These are phyloP conservation scores for Lasioglossum baleicum DNA, from an alignment of 1,140 invertebrate species.

Conservation along the genomic window DNA sequence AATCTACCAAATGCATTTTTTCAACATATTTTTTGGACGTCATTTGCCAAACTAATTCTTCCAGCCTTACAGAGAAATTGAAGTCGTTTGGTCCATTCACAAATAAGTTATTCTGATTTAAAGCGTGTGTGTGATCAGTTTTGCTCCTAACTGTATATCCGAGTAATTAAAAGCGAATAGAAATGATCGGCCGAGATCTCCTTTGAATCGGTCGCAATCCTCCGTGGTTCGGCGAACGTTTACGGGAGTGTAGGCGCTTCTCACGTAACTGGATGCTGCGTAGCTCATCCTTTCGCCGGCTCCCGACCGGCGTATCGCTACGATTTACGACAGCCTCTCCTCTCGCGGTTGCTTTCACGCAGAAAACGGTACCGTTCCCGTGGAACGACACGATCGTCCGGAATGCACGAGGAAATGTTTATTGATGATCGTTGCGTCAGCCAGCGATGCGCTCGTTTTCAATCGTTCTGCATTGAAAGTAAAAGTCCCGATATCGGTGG, in stretches of 20 bases:
- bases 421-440: conserved; percentile 17
- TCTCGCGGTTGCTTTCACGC: conserved; percentile 23
- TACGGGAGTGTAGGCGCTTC: neutral
- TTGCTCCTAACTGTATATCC: too few species aligned
- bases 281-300: conserved; percentile 32
- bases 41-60: too few species aligned
- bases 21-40: too few species aligned
- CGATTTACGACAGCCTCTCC: conserved; percentile 13
- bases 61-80: too few species aligned
- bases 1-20: too few species aligned
- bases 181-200: too few species aligned
- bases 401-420: conserved; percentile 11
- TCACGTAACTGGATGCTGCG: conserved; percentile 31
- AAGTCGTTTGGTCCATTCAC: too few species aligned
- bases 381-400: neutral
- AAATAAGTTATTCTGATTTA: too few species aligned
- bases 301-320: neutral
- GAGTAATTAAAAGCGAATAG: too few species aligned
- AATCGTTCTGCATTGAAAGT: neutral
- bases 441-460: neutral
- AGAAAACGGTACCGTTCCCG: conserved; percentile 39
- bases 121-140: too few species aligned
- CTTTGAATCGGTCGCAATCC: neutral
- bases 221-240: neutral
- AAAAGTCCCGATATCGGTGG: neutral